Base-by-base conservation (phyloP, 2,797 vertebrate genomes). In the Cynopterus sphinx region DNA sequence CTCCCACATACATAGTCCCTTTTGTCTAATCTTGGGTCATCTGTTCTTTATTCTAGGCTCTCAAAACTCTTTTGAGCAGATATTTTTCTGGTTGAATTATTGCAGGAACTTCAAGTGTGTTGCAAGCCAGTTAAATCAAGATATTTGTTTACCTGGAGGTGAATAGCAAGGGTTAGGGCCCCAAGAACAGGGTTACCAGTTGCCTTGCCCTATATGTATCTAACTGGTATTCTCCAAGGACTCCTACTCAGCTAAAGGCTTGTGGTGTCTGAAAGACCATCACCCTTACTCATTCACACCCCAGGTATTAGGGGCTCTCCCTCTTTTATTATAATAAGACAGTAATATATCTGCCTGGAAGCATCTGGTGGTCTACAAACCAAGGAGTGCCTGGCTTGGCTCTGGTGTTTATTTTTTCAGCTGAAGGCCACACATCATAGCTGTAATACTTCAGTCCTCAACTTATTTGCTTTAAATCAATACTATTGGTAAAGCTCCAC, bases 51-150 rank as follows among this genome's bases (percentile, higher is more conserved):
- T 74, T 89, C 46, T 49, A 90, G 68, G 68, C 67, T 92, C 70
- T 75, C 33, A 77, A 77, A 84, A 24, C 12, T 83, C 53, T 87
- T 95, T 84, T 5, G 41, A 78, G 77, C 7, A 90, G n/a, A 39
- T 68, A n/a, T 49, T 81, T 85, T 90, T 67, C 79, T 95, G 17
- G 36, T 63, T 41, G 75, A 49, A 55, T 94, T 94, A 73, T 67
- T 65, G 28, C 53, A 81, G 70, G 86, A 39, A 46, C 55, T 59
- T 59, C 65, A 90, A 85, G 10, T 39, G 63, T 51, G 31, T 28
- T 24, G 7, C 19, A 55, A 16, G 21, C 12, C 77, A 68, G 41
- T 77, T 39, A 63, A 55, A 85, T 73, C 51, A 73, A 82, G n/a
- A 87, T 7, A 4, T 43, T 15, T 46, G 43, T 16, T 65, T 55